Conservation (phyloP, 1,140 invertebrate species). For the Platorchestia sp. region DNA sequence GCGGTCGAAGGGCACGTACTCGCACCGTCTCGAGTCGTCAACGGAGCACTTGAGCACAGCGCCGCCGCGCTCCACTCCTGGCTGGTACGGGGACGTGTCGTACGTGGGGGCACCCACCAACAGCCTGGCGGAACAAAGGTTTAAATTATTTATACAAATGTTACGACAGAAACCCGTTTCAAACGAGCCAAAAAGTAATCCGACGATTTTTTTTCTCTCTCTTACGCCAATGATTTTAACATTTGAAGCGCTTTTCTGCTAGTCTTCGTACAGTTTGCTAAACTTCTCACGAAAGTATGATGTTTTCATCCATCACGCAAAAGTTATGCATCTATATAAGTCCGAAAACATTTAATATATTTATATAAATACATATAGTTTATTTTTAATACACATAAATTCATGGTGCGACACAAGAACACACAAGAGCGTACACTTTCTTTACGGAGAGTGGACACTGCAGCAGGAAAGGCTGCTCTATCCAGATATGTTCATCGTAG, state of each 20-base stretch:
- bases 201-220: background rate
- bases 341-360: no score
- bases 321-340: background rate
- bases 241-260: background rate
- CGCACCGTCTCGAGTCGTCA: background rate
- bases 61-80: background rate
- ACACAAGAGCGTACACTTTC: no score
- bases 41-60: slow-evolving; percentile 20
- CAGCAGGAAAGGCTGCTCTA: no score
- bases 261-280: no score
- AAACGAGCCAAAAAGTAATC: background rate
- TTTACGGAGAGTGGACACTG: no score
- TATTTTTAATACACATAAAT: no score
- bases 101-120: slow-evolving; percentile 28
- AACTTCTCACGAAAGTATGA: background rate
- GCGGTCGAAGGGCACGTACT: slow-evolving; percentile 8
- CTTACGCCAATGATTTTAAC: background rate
- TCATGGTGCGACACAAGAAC: no score
- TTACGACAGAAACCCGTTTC: background rate
- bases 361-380: no score
- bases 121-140: background rate
- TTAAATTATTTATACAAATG: background rate
- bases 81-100: slow-evolving; percentile 22
- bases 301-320: background rate
- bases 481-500: background rate